These are phyloP conservation scores for Cyclophora punctaria DNA, from an alignment of 2,888 invertebrate species.

Conservation along the genomic window DNA sequence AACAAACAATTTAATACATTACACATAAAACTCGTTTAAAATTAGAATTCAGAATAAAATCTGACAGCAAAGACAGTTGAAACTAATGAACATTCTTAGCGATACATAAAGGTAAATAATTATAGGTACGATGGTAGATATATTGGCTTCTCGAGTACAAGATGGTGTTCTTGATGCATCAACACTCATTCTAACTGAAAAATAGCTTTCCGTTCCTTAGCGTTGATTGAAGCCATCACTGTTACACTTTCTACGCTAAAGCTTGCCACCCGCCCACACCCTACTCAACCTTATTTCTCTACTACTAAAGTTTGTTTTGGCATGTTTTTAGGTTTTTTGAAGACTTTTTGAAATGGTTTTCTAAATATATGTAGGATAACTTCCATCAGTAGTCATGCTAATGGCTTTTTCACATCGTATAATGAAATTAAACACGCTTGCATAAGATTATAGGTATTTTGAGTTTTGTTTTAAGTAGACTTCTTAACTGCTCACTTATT, in stretches of 20 bases:
- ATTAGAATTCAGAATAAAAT: too few species aligned
- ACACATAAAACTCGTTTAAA: too few species aligned
- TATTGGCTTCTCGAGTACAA: conserved; percentile 10
- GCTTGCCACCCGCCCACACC: conserved; percentile 6
- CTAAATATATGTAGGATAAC: conserved; percentile 37
- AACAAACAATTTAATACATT: too few species aligned
- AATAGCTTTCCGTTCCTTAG: conserved; percentile 29
- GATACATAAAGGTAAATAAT: too few species aligned
- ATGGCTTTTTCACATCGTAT: conserved; percentile 26
- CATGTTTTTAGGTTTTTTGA: too few species aligned
- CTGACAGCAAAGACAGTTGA: too few species aligned
- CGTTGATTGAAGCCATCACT: conserved; percentile 46
- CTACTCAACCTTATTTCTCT: conserved; percentile 2
- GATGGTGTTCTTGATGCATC: conserved; percentile 7
- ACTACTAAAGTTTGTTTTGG: too few species aligned
- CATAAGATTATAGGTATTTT: conserved; percentile 5
- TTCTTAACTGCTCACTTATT: too few species aligned
- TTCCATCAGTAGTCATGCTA: conserved; percentile 39
- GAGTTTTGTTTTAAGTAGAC: too few species aligned
- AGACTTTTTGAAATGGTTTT: conserved; percentile 15
- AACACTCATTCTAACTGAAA: conserved; percentile 26
- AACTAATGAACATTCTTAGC: too few species aligned
- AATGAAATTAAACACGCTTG: conserved; percentile 21
- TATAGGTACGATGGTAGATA: not conserved
- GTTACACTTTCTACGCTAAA: conserved; percentile 19